Conservation (phyloP, 2,888 invertebrate genomes). For the Cataglyphis livida region DNA sequence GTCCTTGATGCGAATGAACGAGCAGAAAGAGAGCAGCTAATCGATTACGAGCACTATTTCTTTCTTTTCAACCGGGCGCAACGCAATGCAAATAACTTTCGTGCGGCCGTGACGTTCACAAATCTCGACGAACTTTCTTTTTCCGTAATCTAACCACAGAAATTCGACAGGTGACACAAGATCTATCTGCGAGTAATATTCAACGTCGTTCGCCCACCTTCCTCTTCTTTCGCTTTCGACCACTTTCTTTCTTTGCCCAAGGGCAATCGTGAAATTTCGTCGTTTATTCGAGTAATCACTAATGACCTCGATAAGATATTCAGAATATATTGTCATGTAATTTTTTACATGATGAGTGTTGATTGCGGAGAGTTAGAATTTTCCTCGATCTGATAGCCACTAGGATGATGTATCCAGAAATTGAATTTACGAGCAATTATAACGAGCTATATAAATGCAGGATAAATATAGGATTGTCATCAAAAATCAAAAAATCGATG, state of each 20-base stretch:
- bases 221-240: constrained; percentile 56
- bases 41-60: constrained; percentile 15
- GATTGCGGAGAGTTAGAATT: neutral
- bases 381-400: neutral
- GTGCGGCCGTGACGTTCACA: constrained; percentile 25
- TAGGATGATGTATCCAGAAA: neutral
- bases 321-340: neutral
- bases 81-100: constrained; percentile 46
- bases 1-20: constrained; percentile 31
- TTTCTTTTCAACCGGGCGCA: constrained; percentile 8
- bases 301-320: neutral
- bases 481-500: neutral
- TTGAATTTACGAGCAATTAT: neutral
- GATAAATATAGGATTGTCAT: neutral
- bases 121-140: constrained; percentile 56
- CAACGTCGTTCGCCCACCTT: constrained; percentile 20
- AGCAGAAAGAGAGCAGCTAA: constrained; percentile 12
- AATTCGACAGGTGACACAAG: constrained; percentile 50
- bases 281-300: constrained; percentile 9
- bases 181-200: constrained; percentile 11
- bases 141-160: constrained; percentile 32
- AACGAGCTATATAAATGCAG: constrained; percentile 17
- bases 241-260: constrained; percentile 59
- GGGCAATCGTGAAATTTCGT: constrained; percentile 23
- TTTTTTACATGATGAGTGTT: neutral